phyloP scores from a whole-genome alignment of 2,888 invertebrate species.

The Lithophane ornitopus region DNA sequence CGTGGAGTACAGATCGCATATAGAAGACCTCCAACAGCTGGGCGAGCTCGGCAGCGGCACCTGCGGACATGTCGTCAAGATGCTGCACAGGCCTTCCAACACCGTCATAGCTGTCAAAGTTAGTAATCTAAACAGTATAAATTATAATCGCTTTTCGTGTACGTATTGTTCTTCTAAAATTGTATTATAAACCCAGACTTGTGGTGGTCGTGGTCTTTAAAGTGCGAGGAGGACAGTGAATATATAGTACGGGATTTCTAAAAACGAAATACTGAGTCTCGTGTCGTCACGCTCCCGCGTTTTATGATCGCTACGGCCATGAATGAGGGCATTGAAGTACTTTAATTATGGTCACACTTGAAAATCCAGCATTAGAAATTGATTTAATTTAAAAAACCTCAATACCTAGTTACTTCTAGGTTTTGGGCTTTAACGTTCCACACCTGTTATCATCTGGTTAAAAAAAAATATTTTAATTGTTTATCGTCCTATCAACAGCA shows the following conservation, averaged over 20 bases:
- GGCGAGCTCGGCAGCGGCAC: conserved; percentile 98
- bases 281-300: not conserved
- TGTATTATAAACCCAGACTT: not conserved
- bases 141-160: not conserved
- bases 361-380: not conserved
- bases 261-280: not conserved
- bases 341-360: not conserved
- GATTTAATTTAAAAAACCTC: not conserved
- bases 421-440: not conserved
- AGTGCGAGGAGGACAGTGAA: not conserved
- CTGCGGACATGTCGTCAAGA: conserved; percentile 99
- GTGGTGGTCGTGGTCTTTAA: not conserved
- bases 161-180: not conserved
- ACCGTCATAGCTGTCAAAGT: conserved; percentile 98
- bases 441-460: not conserved
- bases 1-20: conserved; percentile 94
- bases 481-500: conserved; percentile 90
- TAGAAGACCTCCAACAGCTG: conserved; percentile 95
- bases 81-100: conserved; percentile 96
- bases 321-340: not conserved
- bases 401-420: not conserved
- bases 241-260: not conserved
- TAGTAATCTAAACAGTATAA: conserved; percentile 55
- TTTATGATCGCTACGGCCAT: not conserved
- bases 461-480: not conserved